A percentile compares a stretch with the other conserved stretches of the same genome.
phyloP scores from a whole-genome alignment of 2,888 invertebrate species.

The Amphiduros pacificus region DNA sequence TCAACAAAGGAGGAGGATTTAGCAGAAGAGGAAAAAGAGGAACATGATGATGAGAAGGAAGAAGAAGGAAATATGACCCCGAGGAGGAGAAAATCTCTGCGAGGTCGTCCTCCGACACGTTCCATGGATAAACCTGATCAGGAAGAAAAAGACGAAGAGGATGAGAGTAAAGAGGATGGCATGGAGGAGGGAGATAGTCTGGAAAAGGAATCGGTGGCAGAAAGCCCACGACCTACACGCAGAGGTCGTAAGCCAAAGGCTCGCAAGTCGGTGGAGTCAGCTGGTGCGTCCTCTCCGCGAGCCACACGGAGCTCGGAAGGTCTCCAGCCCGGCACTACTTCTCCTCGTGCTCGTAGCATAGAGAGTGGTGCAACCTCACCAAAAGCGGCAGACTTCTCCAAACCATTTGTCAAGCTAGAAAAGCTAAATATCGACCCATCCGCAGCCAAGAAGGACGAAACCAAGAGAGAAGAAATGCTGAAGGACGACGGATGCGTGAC shows the following conservation, averaged over 20 bases:
- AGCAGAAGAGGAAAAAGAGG: constrained; percentile 39
- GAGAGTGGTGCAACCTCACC: constrained; percentile 19
- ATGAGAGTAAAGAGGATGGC: constrained; percentile 4
- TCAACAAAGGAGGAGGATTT: constrained; percentile 29
- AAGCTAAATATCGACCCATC: constrained; percentile 31
- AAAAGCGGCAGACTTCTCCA: constrained; percentile 3
- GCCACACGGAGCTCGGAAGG: constrained; percentile 4
- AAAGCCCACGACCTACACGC: background rate
- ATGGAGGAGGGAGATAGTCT: background rate
- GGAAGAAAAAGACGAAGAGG: constrained; percentile 4
- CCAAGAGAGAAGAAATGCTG: background rate
- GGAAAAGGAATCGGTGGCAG: background rate
- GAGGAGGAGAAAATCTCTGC: constrained; percentile 2
- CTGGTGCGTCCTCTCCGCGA: constrained; percentile 12
- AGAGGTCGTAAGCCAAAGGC: constrained; percentile 8
- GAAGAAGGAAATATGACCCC: constrained; percentile 2
- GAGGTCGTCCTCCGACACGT: background rate
- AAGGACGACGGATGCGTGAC: background rate
- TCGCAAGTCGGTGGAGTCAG: constrained; percentile 12
- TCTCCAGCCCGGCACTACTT: constrained; percentile 4
- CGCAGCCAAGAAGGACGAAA: constrained; percentile 1
- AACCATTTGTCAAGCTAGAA: constrained; percentile 41
- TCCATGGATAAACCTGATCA: constrained; percentile 5
- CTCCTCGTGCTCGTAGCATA: constrained; percentile 10
- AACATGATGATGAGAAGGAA: constrained; percentile 13